Evolutionary conservation across 2,113 vertebrate species (phyloP), one percentile per base, ranked within the genome.

Genomic region (Leptosomus discolor): DNA sequence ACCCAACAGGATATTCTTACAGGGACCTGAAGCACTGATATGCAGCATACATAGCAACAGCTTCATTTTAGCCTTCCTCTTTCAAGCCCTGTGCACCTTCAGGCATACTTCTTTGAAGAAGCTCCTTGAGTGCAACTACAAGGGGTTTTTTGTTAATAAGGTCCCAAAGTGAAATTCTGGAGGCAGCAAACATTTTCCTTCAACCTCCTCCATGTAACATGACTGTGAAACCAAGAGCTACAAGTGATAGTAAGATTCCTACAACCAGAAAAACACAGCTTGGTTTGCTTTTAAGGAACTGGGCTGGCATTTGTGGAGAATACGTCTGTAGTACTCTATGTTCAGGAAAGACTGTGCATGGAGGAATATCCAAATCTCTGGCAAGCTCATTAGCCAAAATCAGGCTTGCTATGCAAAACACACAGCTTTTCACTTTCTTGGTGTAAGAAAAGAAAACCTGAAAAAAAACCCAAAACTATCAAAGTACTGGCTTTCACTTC

Each of bases 221-320:
- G 68, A 36, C 43, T 43, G 45, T 0, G 0, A 83, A 84, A 57
- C 22, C 27, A 65, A 87, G 60, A 89, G 37, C 39, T 85, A 57
- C 29, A 43, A 51, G 71, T 37, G 80, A 73, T 0, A 84, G 80
- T 61, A 80, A 91, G 64, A 80, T 37, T 69, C 79, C 29, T 58
- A 32, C n/a, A 29, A 26, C 6, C 36, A 83, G 70, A 76, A 76
- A 60, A 76, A 77, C 17, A 43, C 8, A 50, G 56, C 36, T 92
- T 91, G 13, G 76, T 84, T 91, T 89, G 50, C 46, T 86, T 94
- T 70, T 87, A n/a, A 75, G 73, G 86, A 86, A 54, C 58, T 21
- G 24, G 2, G 1, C 48, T 69, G 71, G 43, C 68, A 81, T 54
- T 15, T 54, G 65, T 9, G 36, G 58, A 37, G 79, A 88, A 74